Conservation (phyloP, 2,888 invertebrate genomes). For the Hypena proboscidalis region DNA sequence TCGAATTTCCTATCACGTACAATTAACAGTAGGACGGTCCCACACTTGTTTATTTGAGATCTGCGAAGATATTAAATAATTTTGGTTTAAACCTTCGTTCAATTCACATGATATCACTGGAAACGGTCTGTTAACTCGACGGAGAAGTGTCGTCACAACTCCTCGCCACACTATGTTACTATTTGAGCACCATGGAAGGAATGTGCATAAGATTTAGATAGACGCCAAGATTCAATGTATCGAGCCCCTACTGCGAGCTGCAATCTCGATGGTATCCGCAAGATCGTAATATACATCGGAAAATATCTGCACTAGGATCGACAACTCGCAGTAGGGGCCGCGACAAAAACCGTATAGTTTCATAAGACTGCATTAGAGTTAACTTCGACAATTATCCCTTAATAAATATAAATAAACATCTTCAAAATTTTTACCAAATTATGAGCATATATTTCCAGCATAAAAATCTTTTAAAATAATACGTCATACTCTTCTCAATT, state of each 20-base stretch:
- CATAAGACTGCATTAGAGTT: constrained; percentile 66
- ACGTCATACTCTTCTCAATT: constrained; percentile 75
- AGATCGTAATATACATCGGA: constrained; percentile 11
- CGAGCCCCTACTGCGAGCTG: constrained; percentile 30
- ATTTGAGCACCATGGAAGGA: constrained; percentile 90
- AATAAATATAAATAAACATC: constrained; percentile 81
- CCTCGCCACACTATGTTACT: constrained; percentile 58
- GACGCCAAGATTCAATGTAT: constrained; percentile 47
- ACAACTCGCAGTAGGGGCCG: constrained; percentile 35
- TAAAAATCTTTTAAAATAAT: constrained; percentile 79
- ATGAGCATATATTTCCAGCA: constrained; percentile 82
- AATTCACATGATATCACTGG: constrained; percentile 73
- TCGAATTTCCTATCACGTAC: constrained; percentile 74
- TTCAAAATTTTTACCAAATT: constrained; percentile 83
- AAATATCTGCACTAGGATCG: constrained; percentile 15
- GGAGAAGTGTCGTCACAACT: constrained; percentile 30
- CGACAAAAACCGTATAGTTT: constrained; percentile 58
- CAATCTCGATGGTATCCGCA: not conserved
- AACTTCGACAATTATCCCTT: constrained; percentile 70
- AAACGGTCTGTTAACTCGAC: constrained; percentile 50
- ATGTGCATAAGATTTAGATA: constrained; percentile 81
- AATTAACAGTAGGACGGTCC: constrained; percentile 83
- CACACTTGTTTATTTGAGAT: constrained; percentile 80
- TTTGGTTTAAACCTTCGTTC: constrained; percentile 63
- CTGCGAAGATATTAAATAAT: constrained; percentile 67